Base-by-base conservation (phyloP, 2,888 invertebrate genomes). In the Epistrophe grossulariae region DNA sequence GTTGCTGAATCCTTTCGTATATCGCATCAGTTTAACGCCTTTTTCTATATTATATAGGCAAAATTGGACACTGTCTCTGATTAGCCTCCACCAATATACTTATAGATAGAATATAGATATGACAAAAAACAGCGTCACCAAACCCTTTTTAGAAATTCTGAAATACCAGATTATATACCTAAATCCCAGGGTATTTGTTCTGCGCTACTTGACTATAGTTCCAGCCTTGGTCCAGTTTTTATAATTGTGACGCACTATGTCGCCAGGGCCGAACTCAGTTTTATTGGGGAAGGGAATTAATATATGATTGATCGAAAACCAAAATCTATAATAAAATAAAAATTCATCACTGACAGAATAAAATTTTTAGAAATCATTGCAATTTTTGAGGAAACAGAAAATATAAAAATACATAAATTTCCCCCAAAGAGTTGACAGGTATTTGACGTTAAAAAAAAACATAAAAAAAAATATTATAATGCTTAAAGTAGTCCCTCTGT, bases 141-240 rank as follows among this genome's bases (percentile, higher is more conserved):
- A 24, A 55, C n/a, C 11, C 2, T 70, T 55, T 70, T 40, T 40
- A 40, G 70, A 55, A 40, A 55, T 40, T n/a, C 40, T 40, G 17
- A 55, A 55, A 24, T 40, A 55, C 40, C 24, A n/a, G 52, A 55
- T 55, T 70, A 70, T 55, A 28, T 28, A 70, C 55, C 55, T 52
- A 70, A 55, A 28, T 55, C 70, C 40, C 11, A 48, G 57, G 77
- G 13, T 66, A 62, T 73, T 70, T 78, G 82, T 64, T 40, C 73
- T 81, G 83, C 79, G n/a, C 50, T 70, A 78, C 62, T 78, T 73
- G 70, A 40, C 35, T 38, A 45, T 4, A 19, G 59, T n/a, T 45
- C 15, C 59, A 13, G 24, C 62, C 15, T 24, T 62, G 62, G 43
- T 43, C 5, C 62, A 43, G 19, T 40, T 60, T 40, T 60, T 19